Base-by-base conservation (phyloP, 37 sponge, comb jelly and placozoan species). In the Aplysina aerophoba region DNA sequence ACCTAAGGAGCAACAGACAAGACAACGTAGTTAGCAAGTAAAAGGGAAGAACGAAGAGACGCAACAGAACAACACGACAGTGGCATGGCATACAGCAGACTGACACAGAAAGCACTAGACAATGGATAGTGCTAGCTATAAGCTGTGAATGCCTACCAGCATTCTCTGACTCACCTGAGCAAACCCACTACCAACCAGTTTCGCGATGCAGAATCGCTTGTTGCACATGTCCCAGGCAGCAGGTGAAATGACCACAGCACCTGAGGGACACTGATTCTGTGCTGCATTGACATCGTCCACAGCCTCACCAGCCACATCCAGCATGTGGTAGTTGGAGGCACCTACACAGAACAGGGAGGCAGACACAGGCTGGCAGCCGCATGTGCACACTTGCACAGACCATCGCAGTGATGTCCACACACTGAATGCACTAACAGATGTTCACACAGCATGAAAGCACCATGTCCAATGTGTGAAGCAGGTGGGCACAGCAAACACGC, bases 241-340 rank as follows among this genome's bases (percentile, higher is more conserved):
- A 15, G 87, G 88, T 15, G 95, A 89, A 0, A 94, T 54, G 28
- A 97, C 92, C n/a, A 97, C 94, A 69, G 89, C 68, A 0, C 97
- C 97, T 59, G 93, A 85, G 0, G 38, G 73, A 15, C 93, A 85
- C 24, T 67, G 67, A 53, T 81, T 89, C 85, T 97, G 94, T 44
- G 94, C 97, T 8, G 35, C 63, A 64, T 94, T 97, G 17, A 88
- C 97, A 74, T 94, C 94, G 66, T 94, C 94, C 36, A 97, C 87
- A 38, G 94, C 92, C 79, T 85, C 81, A 4, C 97, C 97, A 22
- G 93, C 88, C 72, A 92, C 56, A 54, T 87, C 93, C 88, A 95
- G 90, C 62, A 88, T 88, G 68, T 75, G 78, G 80, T 73, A 88
- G 20, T 87, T 41, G 37, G 79, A 68, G 62, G 84, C 84, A 31